These are phyloP conservation scores for Leptura quadrifasciata DNA, from an alignment of 2,888 invertebrate species.

Conservation along the genomic window DNA sequence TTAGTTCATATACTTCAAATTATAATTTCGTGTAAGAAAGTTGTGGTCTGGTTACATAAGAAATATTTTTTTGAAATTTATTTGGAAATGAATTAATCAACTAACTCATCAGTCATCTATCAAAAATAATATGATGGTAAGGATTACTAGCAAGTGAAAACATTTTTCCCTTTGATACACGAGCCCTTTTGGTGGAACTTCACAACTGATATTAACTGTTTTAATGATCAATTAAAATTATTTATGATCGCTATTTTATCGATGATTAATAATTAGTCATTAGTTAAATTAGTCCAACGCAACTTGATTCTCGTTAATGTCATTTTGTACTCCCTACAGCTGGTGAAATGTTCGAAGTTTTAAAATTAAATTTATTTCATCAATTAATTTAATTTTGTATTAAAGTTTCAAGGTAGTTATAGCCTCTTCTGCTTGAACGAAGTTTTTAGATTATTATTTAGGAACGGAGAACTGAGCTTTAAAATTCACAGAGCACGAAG, in stretches of 20 bases:
- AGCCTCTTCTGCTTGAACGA: background rate
- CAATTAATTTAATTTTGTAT: background rate
- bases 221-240: slow-evolving; percentile 7
- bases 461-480: background rate
- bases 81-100: too few species aligned
- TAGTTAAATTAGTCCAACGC: background rate
- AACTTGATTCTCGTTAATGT: background rate
- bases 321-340: background rate
- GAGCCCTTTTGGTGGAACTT: background rate
- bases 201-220: background rate
- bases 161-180: too few species aligned
- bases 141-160: too few species aligned
- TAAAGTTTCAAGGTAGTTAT: background rate
- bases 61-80: too few species aligned
- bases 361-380: slow-evolving; percentile 1
- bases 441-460: background rate
- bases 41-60: too few species aligned
- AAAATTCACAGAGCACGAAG: background rate
- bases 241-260: slow-evolving; percentile 4
- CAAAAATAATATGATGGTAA: background rate
- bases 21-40: too few species aligned
- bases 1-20: too few species aligned
- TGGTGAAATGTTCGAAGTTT: slow-evolving; percentile 1
- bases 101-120: too few species aligned
- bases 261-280: slow-evolving; percentile 4